These are phyloP conservation scores for Anseranas semipalmata DNA, from an alignment of 2,113 vertebrate species.

Conservation along the genomic window DNA sequence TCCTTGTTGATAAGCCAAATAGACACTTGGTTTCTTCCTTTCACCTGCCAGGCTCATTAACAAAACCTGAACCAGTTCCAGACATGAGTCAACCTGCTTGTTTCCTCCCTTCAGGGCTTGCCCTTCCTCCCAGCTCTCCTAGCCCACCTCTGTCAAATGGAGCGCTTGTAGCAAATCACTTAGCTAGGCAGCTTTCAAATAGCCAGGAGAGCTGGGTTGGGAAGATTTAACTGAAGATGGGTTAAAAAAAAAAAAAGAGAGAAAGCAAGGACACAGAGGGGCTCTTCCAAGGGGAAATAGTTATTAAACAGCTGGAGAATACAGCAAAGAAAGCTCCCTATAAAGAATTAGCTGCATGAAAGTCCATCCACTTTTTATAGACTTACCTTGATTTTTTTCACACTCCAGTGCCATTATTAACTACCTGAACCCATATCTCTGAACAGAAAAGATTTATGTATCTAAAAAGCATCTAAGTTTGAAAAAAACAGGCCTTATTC, in stretches of 20 bases:
- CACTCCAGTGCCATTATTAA: background rate
- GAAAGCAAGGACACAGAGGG: background rate
- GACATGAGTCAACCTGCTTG: background rate
- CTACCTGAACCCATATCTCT: background rate
- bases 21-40: slow-evolving; percentile 14
- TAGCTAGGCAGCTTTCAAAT: slow-evolving; percentile 33
- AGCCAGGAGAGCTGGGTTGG: background rate
- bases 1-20: slow-evolving; percentile 25
- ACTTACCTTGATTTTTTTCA: slow-evolving; percentile 11
- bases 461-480: background rate
- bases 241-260: background rate
- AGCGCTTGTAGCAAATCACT: background rate
- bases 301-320: slow-evolving; percentile 5
- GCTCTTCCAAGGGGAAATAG: slow-evolving; percentile 7
- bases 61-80: slow-evolving; percentile 42
- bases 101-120: background rate
- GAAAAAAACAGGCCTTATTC: background rate
- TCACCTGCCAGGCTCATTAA: slow-evolving; percentile 55
- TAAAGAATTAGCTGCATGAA: background rate
- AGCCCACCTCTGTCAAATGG: background rate
- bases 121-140: background rate
- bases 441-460: background rate
- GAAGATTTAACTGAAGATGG: slow-evolving; percentile 1
- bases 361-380: background rate
- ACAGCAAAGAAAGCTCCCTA: background rate